phyloP scores from a whole-genome alignment of 2,797 vertebrate genomes.

The Cottoperca gobio region DNA sequence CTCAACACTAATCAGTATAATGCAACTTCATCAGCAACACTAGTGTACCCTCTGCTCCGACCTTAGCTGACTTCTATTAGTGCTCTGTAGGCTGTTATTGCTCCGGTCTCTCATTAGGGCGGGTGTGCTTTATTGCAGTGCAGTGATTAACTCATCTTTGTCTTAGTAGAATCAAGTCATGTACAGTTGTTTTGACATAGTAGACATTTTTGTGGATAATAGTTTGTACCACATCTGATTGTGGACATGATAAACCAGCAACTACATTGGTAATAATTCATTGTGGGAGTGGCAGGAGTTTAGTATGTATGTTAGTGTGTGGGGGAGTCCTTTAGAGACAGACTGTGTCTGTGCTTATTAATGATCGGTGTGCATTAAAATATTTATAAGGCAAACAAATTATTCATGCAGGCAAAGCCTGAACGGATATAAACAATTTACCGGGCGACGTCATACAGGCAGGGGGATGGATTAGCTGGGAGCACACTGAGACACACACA shows the following conservation, averaged over 20 bases:
- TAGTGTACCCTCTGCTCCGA: slow-evolving; percentile 50
- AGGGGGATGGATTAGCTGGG: slow-evolving; percentile 77
- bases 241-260: slow-evolving; percentile 42
- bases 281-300: slow-evolving; percentile 65
- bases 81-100: slow-evolving; percentile 44
- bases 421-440: slow-evolving; percentile 89
- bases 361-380: slow-evolving; percentile 85
- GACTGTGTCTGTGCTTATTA: slow-evolving; percentile 83
- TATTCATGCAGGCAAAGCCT: slow-evolving; percentile 84
- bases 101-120: slow-evolving; percentile 29
- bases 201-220: slow-evolving; percentile 35
- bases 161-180: slow-evolving; percentile 23
- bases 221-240: slow-evolving; percentile 36
- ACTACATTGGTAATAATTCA: slow-evolving; percentile 55
- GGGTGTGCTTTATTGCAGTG: slow-evolving; percentile 21
- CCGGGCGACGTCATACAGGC: slow-evolving; percentile 82
- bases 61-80: slow-evolving; percentile 64
- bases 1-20: slow-evolving; percentile 66
- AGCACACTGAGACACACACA: slow-evolving; percentile 62
- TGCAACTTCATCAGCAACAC: slow-evolving; percentile 64
- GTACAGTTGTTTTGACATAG: slow-evolving; percentile 43
- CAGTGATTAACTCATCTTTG: slow-evolving; percentile 48
- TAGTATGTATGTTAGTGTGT: slow-evolving; percentile 56
- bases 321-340: slow-evolving; percentile 64
- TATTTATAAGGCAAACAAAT: slow-evolving; percentile 88